Conservation (phyloP, 1,140 invertebrate genomes). For the Wasmannia auropunctata region DNA sequence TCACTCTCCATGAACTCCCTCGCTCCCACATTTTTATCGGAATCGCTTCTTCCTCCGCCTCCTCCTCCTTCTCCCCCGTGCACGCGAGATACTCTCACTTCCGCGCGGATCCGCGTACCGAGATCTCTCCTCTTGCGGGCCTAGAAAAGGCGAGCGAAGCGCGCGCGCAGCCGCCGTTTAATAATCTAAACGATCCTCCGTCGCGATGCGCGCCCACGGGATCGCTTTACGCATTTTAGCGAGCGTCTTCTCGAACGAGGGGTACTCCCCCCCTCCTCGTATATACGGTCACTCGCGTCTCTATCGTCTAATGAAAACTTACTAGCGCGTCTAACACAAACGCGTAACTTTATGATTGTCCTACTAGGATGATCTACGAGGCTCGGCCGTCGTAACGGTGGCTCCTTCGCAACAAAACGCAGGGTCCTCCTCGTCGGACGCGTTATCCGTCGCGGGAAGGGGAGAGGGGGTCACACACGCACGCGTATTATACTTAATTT, state of each 20-base stretch:
- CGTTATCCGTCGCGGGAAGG: conserved; percentile 57
- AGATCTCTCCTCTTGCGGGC: background rate
- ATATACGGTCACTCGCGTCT: background rate
- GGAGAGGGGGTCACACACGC: conserved; percentile 55
- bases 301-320: conserved; percentile 52
- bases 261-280: background rate
- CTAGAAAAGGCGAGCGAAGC: background rate
- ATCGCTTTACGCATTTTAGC: background rate
- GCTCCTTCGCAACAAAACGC: background rate
- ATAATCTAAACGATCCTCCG: conserved; percentile 25
- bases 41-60: conserved; percentile 50
- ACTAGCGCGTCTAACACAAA: conserved; percentile 48
- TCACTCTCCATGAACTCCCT: conserved; percentile 67
- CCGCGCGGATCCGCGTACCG: background rate
- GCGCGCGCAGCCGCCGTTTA: background rate
- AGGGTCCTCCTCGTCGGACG: background rate
- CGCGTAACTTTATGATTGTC: conserved; percentile 69
- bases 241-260: conserved; percentile 11
- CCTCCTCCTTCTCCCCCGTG: too few relatives aligned
- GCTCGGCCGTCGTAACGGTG: background rate
- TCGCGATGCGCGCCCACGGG: background rate
- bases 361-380: conserved; percentile 64
- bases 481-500: conserved; percentile 62
- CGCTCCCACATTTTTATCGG: conserved; percentile 62
- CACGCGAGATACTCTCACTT: background rate